Conservation (phyloP, 2,113 vertebrate genomes). For the Bufo gargarizans region DNA sequence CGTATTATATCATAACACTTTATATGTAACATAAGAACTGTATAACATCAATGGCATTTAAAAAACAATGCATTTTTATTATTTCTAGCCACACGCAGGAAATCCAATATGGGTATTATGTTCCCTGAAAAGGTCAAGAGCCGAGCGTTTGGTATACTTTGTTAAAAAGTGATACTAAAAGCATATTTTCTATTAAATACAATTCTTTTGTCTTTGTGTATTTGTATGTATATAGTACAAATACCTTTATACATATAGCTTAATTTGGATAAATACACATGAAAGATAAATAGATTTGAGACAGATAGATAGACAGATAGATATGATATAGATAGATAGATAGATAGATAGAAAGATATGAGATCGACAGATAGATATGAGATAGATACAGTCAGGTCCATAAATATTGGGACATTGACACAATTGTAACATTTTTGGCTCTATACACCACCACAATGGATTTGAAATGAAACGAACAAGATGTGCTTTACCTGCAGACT, state of each 20-base stretch:
- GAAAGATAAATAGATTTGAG: background rate
- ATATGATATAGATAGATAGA: background rate
- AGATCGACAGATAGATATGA: no score
- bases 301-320: background rate
- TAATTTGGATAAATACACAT: no score
- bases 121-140: slow-evolving; percentile 4
- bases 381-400: no score
- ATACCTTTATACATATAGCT: no score
- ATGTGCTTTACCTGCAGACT: no score
- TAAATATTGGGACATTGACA: no score
- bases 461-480: no score
- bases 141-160: background rate
- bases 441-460: no score
- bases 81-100: background rate
- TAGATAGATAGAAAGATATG: no score
- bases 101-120: background rate
- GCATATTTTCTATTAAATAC: background rate
- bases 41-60: background rate
- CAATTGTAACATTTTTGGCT: no score
- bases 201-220: background rate
- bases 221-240: no score
- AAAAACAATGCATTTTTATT: background rate
- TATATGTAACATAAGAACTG: background rate
- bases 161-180: background rate
- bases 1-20: background rate